Evolutionary conservation across 2,797 vertebrate species (phyloP).

Genomic region (Knipowitschia caucasica): DNA sequence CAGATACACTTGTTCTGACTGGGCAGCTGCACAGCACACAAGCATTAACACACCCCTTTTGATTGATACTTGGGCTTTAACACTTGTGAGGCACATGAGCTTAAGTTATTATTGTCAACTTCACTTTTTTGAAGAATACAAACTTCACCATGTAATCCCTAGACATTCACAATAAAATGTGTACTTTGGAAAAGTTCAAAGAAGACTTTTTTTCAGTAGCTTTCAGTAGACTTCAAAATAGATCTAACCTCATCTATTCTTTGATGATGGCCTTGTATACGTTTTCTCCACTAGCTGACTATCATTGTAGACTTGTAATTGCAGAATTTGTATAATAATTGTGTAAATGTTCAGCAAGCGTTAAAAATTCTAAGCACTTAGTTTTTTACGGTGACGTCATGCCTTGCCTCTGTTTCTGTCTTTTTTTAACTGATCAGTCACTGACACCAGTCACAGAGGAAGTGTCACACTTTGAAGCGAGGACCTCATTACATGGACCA

Average conservation of each 20-base stretch:
- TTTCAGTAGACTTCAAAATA: neutral
- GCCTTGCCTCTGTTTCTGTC: neutral
- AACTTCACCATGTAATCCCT: neutral
- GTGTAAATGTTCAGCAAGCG: no score
- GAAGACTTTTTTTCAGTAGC: no score
- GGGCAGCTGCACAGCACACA: slow-evolving; percentile 8
- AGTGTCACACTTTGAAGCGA: slow-evolving; percentile 62
- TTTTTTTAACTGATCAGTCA: no score
- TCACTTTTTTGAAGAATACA: neutral
- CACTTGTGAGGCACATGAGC: neutral
- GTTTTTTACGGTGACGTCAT: neutral
- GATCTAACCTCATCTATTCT: no score
- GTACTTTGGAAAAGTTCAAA: neutral
- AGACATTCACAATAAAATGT: neutral
- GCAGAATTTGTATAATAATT: no score
- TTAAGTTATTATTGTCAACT: neutral
- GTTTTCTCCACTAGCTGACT: neutral
- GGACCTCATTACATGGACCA: slow-evolving; percentile 52
- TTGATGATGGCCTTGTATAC: no score
- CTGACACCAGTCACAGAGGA: slow-evolving; percentile 57
- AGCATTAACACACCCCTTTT: neutral
- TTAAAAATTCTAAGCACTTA: no score
- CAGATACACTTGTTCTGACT: slow-evolving; percentile 2
- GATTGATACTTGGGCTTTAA: neutral
- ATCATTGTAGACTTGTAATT: no score